Base-by-base conservation (phyloP, 2,113 vertebrate species). In the Microtus ochrogaster region DNA sequence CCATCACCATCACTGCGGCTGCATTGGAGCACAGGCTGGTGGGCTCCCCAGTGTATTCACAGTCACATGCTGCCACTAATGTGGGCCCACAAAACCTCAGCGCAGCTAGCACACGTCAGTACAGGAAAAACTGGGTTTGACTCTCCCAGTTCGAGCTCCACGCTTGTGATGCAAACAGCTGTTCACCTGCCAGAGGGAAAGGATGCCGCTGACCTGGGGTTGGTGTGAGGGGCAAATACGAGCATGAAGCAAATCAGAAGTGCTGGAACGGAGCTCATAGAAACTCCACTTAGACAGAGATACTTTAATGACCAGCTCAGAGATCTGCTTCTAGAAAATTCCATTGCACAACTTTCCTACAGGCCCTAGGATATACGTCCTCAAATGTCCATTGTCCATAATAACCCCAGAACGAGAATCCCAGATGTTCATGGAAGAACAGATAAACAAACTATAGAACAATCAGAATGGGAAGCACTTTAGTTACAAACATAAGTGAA, bases 61-160 rank as follows among this genome's bases (percentile, higher is more conserved):
- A 89, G 68, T 2, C 47, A 24, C 4, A 68, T 44, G 4, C 49
- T 22, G 58, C 39, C 5, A 21, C 26, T 28, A 17, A 28, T 1
- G 21, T 12, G 28, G 26, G 13, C 7, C 28, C 78, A 68, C n/a
- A 72, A 63, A 4, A 76, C 5, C 17, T 61, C 26, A n/a, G 39
- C 21, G 0, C 0, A 63, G 49, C n/a, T 44, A 61, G 73, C 11
- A 5, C 1, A 7, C 1, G 44, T 16, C 26, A n/a, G 10, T 55
- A 41, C 26, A 41, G 94, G 39, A 70, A 28, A 78, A 33, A 10
- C 83, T 49, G 30, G 19, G 41, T 49, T 68, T 36, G 28, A 12
- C 16, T 21, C 28, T 44, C 79, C 41, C 58, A 61, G 55, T 28
- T 13, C 5, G 7, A 63, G 81, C n/a, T 30, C 55, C 6, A 16